phyloP scores from a whole-genome alignment of 2,888 invertebrate genomes.

The Diachrysia chrysitis region DNA sequence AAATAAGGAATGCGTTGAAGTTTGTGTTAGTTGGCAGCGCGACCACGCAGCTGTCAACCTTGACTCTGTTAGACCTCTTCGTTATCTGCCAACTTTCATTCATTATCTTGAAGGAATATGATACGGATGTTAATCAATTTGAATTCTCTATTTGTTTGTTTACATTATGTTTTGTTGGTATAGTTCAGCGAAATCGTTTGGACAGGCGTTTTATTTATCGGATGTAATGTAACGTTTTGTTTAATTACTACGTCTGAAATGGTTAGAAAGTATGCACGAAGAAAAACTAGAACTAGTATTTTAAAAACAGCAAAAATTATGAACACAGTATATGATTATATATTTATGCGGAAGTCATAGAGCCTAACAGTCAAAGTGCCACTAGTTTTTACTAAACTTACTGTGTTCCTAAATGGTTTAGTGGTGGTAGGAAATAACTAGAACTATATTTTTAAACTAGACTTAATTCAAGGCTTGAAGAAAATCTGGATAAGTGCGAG shows the following conservation, averaged over 20 bases:
- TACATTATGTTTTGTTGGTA: neutral
- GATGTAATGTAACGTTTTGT: neutral
- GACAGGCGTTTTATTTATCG: neutral
- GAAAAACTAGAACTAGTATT: neutral
- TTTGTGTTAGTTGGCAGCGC: constrained; percentile 68
- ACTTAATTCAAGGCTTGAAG: neutral
- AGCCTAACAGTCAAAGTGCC: too few relatives aligned
- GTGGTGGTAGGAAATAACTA: neutral
- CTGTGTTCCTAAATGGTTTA: neutral
- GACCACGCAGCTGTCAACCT: constrained; percentile 69
- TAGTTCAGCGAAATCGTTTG: neutral
- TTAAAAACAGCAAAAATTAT: neutral
- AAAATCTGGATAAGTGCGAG: too few relatives aligned
- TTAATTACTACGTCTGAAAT: neutral
- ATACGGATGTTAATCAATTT: constrained; percentile 34
- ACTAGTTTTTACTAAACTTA: too few relatives aligned
- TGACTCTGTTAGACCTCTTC: constrained; percentile 75
- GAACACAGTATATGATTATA: too few relatives aligned
- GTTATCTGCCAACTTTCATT: constrained; percentile 82
- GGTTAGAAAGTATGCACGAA: neutral
- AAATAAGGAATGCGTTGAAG: constrained; percentile 45
- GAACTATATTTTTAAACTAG: neutral
- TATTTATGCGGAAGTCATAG: too few relatives aligned
- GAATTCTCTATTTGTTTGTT: constrained; percentile 2
- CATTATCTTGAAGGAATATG: constrained; percentile 64